Base-by-base conservation (phyloP, 2,113 vertebrate genomes). In the Odontophorus gujanensis region DNA sequence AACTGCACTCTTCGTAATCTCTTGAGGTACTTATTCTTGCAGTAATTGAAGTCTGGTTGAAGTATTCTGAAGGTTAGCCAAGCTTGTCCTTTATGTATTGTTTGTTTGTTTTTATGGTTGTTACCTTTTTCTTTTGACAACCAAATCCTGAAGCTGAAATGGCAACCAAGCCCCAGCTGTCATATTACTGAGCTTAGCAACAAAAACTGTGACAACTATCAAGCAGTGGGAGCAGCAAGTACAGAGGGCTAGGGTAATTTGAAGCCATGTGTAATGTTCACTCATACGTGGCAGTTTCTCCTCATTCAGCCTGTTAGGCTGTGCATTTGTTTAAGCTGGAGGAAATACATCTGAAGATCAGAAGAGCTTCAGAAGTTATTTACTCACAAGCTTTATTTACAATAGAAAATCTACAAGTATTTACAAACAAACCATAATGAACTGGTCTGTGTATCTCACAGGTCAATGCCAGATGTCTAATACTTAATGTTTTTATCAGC, bases 31-130 rank as follows among this genome's bases (percentile, higher is more conserved):
- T 94, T 80, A 66, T 3, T 92, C 72, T 80, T 81, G 45, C 45
- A 77, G 38, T 57, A 77, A 71, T 63, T 90, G 28, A 95, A 77
- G 19, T 72, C 86, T 69, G 57, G 12, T 28, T 90, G 65, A 83
- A 57, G 55, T 68, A 87, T 71, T 85, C 63, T 14, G 24, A 88
- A 36, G 72, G 40, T 13, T 58, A 76, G 34, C 40, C 34, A 53
- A 69, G 38, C 42, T 58, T 59, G 47, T 81, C 59, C 50, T 94
- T 85, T 74, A 50, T 59, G 11, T 63, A 26, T 67, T 67, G 17
- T 74, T 91, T 90, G 21, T 55, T 90, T 71, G 71, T 30, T 77
- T 90, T 90, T 83, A 50, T 67, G 38, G 30, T 77, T 88, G 72
- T 22, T 74, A 6, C 58, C 30, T 57, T 57, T 57, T 15, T 47